Conservation (phyloP, 2,113 vertebrate species). For the Cranoglanis bouderius region DNA sequence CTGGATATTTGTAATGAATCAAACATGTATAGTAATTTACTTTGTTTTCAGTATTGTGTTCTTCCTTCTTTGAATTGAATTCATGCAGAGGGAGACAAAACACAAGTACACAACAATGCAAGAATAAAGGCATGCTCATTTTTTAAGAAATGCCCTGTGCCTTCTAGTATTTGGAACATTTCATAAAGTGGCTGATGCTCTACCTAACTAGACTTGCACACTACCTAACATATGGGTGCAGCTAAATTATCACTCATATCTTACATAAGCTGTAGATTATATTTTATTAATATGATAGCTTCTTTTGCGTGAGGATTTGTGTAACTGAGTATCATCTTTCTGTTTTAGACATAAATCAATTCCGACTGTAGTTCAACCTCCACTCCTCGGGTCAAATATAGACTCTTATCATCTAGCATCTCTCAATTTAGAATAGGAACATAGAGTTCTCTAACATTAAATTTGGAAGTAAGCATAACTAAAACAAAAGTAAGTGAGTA, state of each 20-base stretch:
- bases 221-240: background rate
- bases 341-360: constrained; percentile 39
- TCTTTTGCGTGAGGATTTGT: background rate
- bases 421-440: constrained; percentile 19
- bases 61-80: background rate
- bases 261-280: background rate
- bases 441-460: background rate
- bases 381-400: constrained; percentile 39
- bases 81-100: background rate
- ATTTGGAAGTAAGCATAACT: background rate
- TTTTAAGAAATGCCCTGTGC: background rate
- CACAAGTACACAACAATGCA: background rate
- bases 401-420: constrained; percentile 11
- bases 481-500: background rate
- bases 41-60: background rate
- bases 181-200: background rate
- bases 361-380: constrained; percentile 45
- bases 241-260: background rate
- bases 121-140: background rate
- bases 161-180: background rate
- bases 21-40: background rate
- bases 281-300: background rate
- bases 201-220: background rate
- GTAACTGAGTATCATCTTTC: constrained; percentile 37
- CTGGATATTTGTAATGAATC: background rate